Base-by-base conservation (phyloP, 2,113 vertebrate species). In the Pseudorasbora parva region DNA sequence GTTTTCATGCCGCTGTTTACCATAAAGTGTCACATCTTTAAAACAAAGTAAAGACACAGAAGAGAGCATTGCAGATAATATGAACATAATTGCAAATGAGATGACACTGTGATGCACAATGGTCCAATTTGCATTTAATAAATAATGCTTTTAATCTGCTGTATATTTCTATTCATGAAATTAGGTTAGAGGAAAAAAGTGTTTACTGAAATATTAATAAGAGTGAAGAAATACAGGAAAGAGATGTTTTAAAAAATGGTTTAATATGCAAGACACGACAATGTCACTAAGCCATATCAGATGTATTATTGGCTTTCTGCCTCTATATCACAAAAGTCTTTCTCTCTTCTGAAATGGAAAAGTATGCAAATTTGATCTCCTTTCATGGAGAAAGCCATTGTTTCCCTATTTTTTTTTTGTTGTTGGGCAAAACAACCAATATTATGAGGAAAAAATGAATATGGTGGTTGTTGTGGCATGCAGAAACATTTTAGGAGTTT, bases 251-350 rank as follows among this genome's bases (percentile, higher is more conserved):
- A n/a, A 47, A 64, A 57, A 10, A 57, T 33, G 41, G 30, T 41
- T 59, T 57, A 77, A 79, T 64, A 79, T 79, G 59, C 59, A 49
- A 79, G 78, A 14, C 59, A 66, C 17, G 25, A 15, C 19, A 33
- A 27, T 66, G 59, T 66, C 78, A 49, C 23, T 66, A 79, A 49
- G 43, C 59, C 43, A 79, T 33, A 49, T 79, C 78, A 66, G 41
- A 79, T 47, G 43, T 66, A 45, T 78, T 60, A 79, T 64, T 66
- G 78, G 25, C 59, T 79, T 47, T 66, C 43, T 27, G 41, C 78
- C 43, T 79, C 23, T 47, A 21, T 30, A 49, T 64, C 43, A 49
- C 59, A 66, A 66, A 79, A 49, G 25, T 49, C 25, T 62, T 33
- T 79, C 9, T 47, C 77, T 79, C 5, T 30, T 59, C 12, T 59